phyloP scores from a whole-genome alignment of 2,113 vertebrate species.

The Pollachius pollachius region DNA sequence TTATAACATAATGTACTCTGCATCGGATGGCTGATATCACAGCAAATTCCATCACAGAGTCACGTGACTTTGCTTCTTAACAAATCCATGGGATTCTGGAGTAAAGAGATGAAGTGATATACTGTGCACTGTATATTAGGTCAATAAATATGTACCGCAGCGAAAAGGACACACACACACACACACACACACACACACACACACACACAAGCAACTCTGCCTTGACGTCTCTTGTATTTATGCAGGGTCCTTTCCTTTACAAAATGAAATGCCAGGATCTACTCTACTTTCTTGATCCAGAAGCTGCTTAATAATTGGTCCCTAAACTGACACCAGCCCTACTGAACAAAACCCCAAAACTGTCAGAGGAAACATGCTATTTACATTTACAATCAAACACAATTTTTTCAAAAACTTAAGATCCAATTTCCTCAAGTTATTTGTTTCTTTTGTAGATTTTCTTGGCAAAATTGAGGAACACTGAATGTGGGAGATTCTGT shows the following conservation, averaged over 20 bases:
- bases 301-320: background rate
- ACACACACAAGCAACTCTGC: too few relatives aligned
- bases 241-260: background rate
- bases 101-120: background rate
- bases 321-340: background rate
- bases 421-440: slow-evolving; percentile 56
- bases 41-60: background rate
- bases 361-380: background rate
- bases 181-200: too few relatives aligned
- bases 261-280: background rate
- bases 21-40: background rate
- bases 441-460: slow-evolving; percentile 92
- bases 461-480: slow-evolving; percentile 83
- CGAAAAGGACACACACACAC: too few relatives aligned
- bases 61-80: background rate
- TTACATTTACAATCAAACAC: background rate
- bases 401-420: background rate
- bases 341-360: background rate
- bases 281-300: background rate
- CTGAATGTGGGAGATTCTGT: slow-evolving; percentile 68
- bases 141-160: slow-evolving; percentile 22
- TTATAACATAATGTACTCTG: background rate
- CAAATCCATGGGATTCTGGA: slow-evolving; percentile 5
- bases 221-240: too few relatives aligned
- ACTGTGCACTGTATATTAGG: background rate